These are phyloP conservation scores for Gnathonemus longibarbis DNA, from an alignment of 2,113 vertebrate genomes.

Conservation along the genomic window DNA sequence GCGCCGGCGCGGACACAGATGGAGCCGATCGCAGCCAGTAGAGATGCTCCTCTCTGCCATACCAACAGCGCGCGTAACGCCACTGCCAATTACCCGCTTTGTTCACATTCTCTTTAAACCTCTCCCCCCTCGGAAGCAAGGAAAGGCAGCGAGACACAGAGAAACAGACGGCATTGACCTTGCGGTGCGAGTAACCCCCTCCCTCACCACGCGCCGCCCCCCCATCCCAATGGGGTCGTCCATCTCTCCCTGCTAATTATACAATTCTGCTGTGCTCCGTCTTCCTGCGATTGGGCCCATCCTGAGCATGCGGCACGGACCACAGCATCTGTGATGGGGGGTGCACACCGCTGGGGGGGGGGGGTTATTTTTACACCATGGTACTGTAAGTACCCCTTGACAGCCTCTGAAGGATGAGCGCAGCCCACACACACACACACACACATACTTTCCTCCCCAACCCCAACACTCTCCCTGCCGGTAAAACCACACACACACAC, in stretches of 20 bases:
- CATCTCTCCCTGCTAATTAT: background rate
- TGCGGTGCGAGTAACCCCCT: background rate
- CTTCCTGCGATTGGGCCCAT: background rate
- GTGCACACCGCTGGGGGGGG: background rate
- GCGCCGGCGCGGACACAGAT: background rate
- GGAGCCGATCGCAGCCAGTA: background rate
- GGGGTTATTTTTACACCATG: conserved; percentile 33
- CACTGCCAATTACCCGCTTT: background rate
- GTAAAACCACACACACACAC: background rate
- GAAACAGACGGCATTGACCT: background rate
- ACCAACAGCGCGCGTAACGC: too few species aligned
- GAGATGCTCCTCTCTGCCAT: background rate
- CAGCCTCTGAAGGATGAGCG: background rate
- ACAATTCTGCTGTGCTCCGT: background rate
- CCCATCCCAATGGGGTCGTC: background rate
- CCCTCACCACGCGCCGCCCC: background rate
- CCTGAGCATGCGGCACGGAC: background rate
- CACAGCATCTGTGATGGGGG: background rate
- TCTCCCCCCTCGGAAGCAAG: background rate
- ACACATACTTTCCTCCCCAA: background rate
- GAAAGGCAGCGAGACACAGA: background rate
- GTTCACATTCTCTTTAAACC: background rate
- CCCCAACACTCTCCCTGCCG: background rate
- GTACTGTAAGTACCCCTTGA: conserved; percentile 14
- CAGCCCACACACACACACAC: background rate